Base-by-base conservation (phyloP, 2,888 invertebrate species). In the Achlya flavicornis region DNA sequence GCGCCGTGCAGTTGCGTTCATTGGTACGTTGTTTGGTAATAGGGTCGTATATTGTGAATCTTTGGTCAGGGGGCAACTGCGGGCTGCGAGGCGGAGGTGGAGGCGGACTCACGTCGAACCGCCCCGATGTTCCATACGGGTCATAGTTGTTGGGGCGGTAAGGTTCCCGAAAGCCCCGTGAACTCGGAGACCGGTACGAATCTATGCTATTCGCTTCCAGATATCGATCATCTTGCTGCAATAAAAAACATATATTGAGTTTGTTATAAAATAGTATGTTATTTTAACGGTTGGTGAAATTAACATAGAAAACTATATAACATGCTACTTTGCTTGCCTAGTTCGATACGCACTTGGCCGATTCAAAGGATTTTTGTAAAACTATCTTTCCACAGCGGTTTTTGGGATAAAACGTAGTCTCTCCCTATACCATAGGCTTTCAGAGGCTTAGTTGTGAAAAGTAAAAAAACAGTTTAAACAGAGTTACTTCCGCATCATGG, bases 1-100 rank as follows among this genome's bases (percentile, higher is more conserved):
- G 94, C 12, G 94, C 95, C 0, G 95, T 95, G 76, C 96, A 96
- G 78, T 96, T 96, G 59, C 94, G 94, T n/a, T 91, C 90, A n/a
- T 86, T 81, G 1, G 88, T 84, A 66, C 77, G 94, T 89, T 76
- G 93, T 81, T 79, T 84, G 2, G 92, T 92, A 14, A 80, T 76
- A 8, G 90, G 91, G 66, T 93, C 91, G 69, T 89, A 92, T 0
- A 88, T 79, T 19, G 87, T 87, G 69, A 83, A 91, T 74, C 88
- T 89, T 33, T 70, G 73, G 8, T 78, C 88, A 80, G 69, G 81
- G 76, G 72, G 78, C 38, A 68, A 68, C 64, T 71, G 74, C 38
- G 71, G 62, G 58, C 67, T 19, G 67, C 65, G 61, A 70, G 69
- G 3, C 6, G 78, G 72, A 11, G 67, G 67, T 57, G 73, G 61